Base-by-base conservation (phyloP, 2,888 invertebrate species). In the Acleris laterana region DNA sequence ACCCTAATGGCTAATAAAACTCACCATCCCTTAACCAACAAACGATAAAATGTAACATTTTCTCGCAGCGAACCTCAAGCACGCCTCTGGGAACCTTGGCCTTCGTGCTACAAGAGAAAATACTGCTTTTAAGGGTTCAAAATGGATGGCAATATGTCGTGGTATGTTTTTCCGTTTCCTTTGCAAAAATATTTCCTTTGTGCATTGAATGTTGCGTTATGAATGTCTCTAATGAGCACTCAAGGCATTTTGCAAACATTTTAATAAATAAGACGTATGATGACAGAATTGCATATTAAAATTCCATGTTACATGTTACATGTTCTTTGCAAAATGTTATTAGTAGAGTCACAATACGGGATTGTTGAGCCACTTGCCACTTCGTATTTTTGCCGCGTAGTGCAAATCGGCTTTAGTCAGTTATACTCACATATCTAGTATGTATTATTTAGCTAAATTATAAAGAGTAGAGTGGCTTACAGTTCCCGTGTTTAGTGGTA, bases 11-110 rank as follows among this genome's bases (percentile, higher is more conserved):
- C 32, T 49, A 19, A 58, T 48, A 28, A 6, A 49, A 11, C 42
- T 56, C n/a, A 3, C 16, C 32, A 28, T 32, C 20, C 52, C 25
- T 46, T 42, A 44, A 61, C 61, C 19, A 17, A 16, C 7, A n/a
- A 32, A 38, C 22, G 32, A 32, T 59, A 44, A 57, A 57, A 51
- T 28, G 51, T 51, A 16, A 50, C 52, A 25, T 61, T 60, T 65
- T 62, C 19, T 51, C 74, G 17, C 81, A 90, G 90, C 81, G 77
- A 77, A 88, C 88, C n/a, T 70, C 78, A 20, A 76, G 68, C 11
- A 85, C 83, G 17, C 81, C 78, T 38, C 49, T 82, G 70, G 92
- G 92, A 68, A 90, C 92, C 7, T 71, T 92, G 46, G 92, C 88
- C 46, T 92, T 84, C 76, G 80, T 91, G 71, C 71, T 90, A 60